A percentile compares a stretch with the other conserved stretches of the same genome.
Conservation (phyloP, 2,113 vertebrate species). For the Psilopsiagon aymara region DNA sequence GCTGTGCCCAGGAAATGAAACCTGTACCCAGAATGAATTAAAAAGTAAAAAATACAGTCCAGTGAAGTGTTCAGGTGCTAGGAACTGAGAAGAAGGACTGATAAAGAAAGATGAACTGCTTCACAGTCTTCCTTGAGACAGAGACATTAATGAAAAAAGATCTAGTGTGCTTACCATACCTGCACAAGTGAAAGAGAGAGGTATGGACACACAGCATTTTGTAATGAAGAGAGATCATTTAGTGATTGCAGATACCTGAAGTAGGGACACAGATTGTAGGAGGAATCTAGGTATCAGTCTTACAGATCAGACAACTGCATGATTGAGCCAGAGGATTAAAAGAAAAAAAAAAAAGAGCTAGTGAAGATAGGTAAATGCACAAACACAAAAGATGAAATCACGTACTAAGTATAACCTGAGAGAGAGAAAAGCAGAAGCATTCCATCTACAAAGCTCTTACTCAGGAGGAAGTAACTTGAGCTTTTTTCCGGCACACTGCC, state of each 20-base stretch:
- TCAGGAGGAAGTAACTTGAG: background rate
- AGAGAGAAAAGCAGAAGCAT: background rate
- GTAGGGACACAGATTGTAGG: background rate
- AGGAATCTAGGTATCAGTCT: background rate
- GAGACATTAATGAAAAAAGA: background rate
- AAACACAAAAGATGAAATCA: background rate
- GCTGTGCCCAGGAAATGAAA: background rate
- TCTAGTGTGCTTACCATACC: background rate
- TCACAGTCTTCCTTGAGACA: background rate
- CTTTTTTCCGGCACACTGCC: background rate
- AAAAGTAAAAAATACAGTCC: background rate
- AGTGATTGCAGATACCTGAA: background rate
- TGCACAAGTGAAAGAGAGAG: background rate
- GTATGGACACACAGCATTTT: background rate
- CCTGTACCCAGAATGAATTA: background rate
- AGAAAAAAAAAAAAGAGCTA: rapidly evolving
- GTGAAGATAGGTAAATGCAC: background rate
- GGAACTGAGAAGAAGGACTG: background rate
- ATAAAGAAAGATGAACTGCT: background rate
- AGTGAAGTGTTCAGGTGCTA: background rate
- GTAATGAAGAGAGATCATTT: background rate
- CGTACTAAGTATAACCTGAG: rapidly evolving
- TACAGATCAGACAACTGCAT: background rate
- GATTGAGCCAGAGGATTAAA: background rate
- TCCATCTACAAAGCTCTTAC: background rate